Evolutionary conservation across 2,113 vertebrate species (phyloP), one percentile per base, ranked within the genome.

Genomic region (Nerophis lumbriciformis): DNA sequence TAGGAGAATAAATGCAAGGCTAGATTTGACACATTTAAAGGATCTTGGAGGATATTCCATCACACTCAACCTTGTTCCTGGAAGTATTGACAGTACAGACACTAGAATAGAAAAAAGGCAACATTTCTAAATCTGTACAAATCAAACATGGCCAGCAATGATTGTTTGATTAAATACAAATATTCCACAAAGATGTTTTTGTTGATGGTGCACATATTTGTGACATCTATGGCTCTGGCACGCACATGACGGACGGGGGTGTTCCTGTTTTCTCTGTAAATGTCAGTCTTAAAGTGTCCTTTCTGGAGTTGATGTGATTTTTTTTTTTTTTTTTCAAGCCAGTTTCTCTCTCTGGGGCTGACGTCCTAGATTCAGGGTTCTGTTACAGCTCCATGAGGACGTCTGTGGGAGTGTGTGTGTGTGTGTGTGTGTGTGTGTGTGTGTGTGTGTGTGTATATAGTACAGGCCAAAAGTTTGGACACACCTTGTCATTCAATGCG

Each of bases 351-450:
- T 66, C 42, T 51, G 50, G 47, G 39, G 61, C 21, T 47, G 50
- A 65, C 54, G 86, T 73, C 84, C 85, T 80, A 85, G 75, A 88
- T 90, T 73, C 66, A 59, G 50, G 62, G 68, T 85, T 86, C 84
- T 85, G 81, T 87, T 82, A 82, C 76, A 74, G 79, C 74, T 78
- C 86, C 79, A 59, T 47, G 13, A 86, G 86, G 87, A 81, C 14
- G 6, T 21, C 54, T 60, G 64, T 55, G 47, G 36, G 9, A 13
- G 16, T 28, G 28, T 28, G 28, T 28, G 28, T 28, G 77, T 28
- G 28, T 28, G 28, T 28, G 28, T 28, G 28, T 28, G 28, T 28
- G 28, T 28, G 28, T 3, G 28, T 28, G 28, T 28, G 1, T 28
- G 28, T 28, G 28, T 28, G 28, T 28, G 28, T 28, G 28, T 28